Base-by-base conservation (phyloP, 2,888 invertebrate genomes). In the Perdita meconis region DNA sequence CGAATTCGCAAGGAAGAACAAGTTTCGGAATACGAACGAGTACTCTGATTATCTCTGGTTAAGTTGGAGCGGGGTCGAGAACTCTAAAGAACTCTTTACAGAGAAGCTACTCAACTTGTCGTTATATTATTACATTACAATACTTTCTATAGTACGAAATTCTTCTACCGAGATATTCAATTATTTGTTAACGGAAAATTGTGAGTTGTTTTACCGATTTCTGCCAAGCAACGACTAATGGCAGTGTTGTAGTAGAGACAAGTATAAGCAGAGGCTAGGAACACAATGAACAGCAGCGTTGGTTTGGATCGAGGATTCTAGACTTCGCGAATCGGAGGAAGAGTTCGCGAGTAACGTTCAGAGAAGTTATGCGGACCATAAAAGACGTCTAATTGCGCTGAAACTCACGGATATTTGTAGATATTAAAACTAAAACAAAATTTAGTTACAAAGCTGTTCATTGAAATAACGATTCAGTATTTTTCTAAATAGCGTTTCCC, bases 201-300 rank as follows among this genome's bases (percentile, higher is more conserved):
- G n/a, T n/a, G n/a, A n/a, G n/a, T n/a, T n/a, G n/a, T n/a, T n/a
- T n/a, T n/a, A 64, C 71, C 59, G 67, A 78, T 77, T 38, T 10
- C 47, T 3, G 12, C 34, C 61, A 42, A 64, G 59, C 42, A 71
- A 71, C 71, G 59, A 78, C 63, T 63, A 71, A 78, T 77, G 77
- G 77, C 60, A 51, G 42, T 64, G 8, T 63, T 59, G 78, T 71
- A 70, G 71, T 53, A 63, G 36, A 59, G 78, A 71, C 71, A 71
- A 67, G 63, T 71, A 67, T 71, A 67, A 61, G 78, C 57, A 47
- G 51, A 19, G 61, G 51, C 51, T 42, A 66, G 63, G 67, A 78
- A 64, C 71, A 67, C 78, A 78, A 78, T 71, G 78, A 78, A 71
- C 71, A 60, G 42, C 47, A 51, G 6, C 47, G 66, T 24, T 34